Evolutionary conservation across 2,888 invertebrate species (phyloP), one percentile per base, ranked within the genome.

Genomic region (Copidosoma aretas): DNA sequence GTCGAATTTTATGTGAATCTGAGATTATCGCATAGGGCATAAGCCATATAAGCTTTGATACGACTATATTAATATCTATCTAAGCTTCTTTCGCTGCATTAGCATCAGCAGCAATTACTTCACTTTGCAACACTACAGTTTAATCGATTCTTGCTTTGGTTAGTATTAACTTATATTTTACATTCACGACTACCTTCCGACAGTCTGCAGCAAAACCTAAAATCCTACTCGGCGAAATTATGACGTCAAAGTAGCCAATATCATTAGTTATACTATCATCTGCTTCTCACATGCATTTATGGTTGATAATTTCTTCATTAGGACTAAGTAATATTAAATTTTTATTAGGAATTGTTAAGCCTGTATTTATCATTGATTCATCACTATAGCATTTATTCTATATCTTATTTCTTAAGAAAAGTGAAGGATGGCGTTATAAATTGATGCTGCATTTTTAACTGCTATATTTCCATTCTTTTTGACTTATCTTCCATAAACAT

Each of bases 381-480:
- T 76, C 64, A 77, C 78, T 14, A 75, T 68, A 24, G 76, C 79
- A 70, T 78, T 79, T n/a, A 80, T 19, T 71, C 80, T 78, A 71
- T 81, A 81, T 15, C 79, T 76, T 60, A 81, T 77, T 71, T 73
- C 78, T 65, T 80, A 77, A 69, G 79, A 80, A 22, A 80, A 60
- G 70, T 75, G 76, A 12, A 76, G 73, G 25, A 77, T 65, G 49
- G 75, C 73, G 71, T 80, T 80, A 64, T 77, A 79, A 39, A 68
- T 68, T 19, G 19, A 52, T 19, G 5, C 17, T 10, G 52, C 19
- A 19, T 52, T 21, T 10, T 8, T 19, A 12, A 10, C 14, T 54
- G 21, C 8, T 14, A 39, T 46, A 14, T 25, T 56, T 25, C 64
- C 68, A 56, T 68, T 64, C 10, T 22, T 32, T 32, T 63, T 67